A percentile compares a stretch with the other conserved stretches of the same genome.
Evolutionary conservation across 2,113 vertebrate species (phyloP).

Genomic region (Macrotus californicus): DNA sequence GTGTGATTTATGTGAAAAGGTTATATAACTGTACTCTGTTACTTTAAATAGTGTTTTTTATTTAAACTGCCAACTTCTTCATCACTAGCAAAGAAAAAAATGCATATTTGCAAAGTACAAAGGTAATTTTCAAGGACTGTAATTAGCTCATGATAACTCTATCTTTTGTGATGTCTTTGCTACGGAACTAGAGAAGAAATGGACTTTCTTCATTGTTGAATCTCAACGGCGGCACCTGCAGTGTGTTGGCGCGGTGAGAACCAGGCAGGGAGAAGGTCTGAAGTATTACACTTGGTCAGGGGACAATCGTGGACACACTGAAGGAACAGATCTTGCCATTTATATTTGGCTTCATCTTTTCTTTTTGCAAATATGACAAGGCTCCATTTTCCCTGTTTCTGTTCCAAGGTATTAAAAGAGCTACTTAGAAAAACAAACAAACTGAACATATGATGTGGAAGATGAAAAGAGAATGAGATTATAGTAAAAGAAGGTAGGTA

Average conservation of each 20-base stretch:
- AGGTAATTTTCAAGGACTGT: constrained; percentile 81
- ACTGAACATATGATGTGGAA: not conserved
- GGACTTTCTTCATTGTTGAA: constrained; percentile 74
- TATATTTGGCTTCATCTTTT: constrained; percentile 71
- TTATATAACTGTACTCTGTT: constrained; percentile 84
- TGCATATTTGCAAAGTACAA: constrained; percentile 79
- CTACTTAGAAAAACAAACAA: constrained; percentile 60
- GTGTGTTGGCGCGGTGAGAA: constrained; percentile 59
- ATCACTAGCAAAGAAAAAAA: constrained; percentile 66
- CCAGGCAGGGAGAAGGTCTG: constrained; percentile 42
- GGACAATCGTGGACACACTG: constrained; percentile 63
- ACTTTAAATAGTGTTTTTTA: constrained; percentile 84
- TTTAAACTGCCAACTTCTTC: constrained; percentile 81
- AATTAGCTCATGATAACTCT: constrained; percentile 81
- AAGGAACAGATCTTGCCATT: constrained; percentile 63
- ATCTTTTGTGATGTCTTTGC: constrained; percentile 76
- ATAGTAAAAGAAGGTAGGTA: not conserved
- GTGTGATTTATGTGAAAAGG: constrained; percentile 82
- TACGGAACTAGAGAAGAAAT: constrained; percentile 67
- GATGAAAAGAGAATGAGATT: constrained; percentile 35
- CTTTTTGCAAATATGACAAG: constrained; percentile 53
- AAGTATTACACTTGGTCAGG: constrained; percentile 61
- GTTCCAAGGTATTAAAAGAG: constrained; percentile 36
- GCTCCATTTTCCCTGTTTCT: constrained; percentile 55
- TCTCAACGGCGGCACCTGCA: constrained; percentile 62